These are phyloP conservation scores for Lepidurus couesii DNA, from an alignment of 1,140 invertebrate genomes.

Conservation along the genomic window DNA sequence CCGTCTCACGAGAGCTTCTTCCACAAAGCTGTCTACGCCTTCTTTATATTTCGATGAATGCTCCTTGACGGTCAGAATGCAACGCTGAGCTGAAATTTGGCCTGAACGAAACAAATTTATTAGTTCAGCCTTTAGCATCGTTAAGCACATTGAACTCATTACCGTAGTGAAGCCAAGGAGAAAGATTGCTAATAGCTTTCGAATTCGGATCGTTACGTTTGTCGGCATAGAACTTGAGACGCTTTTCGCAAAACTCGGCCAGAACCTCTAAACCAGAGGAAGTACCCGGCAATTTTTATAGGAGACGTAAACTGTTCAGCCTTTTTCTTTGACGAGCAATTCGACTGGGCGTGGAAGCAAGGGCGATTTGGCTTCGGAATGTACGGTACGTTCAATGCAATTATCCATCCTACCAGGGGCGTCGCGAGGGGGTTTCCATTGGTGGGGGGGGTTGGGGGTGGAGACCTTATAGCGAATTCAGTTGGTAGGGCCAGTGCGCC, in stretches of 20 bases:
- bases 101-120: constrained; percentile 47
- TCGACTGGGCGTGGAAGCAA: constrained; percentile 58
- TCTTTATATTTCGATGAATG: constrained; percentile 56
- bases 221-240: constrained; percentile 61
- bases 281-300: constrained; percentile 57
- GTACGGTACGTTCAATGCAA: constrained; percentile 46
- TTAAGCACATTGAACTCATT: constrained; percentile 35
- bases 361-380: constrained; percentile 57
- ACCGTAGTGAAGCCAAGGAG: constrained; percentile 90
- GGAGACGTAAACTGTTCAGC: constrained; percentile 43
- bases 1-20: constrained; percentile 77
- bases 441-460: too few species aligned
- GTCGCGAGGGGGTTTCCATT: too few species aligned
- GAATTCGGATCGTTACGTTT: constrained; percentile 75
- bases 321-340: constrained; percentile 60
- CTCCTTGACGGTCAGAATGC: constrained; percentile 65
- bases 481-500: too few species aligned
- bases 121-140: constrained; percentile 12
- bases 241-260: constrained; percentile 61
- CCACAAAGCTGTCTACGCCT: constrained; percentile 71
- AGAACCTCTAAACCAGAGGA: constrained; percentile 59
- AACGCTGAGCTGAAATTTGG: constrained; percentile 76
- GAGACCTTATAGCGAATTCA: too few species aligned
- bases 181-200: constrained; percentile 70
- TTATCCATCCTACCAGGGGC: too few species aligned